phyloP scores from a whole-genome alignment of 2,113 vertebrate genomes.

The Lamprologus ornatipinnis region DNA sequence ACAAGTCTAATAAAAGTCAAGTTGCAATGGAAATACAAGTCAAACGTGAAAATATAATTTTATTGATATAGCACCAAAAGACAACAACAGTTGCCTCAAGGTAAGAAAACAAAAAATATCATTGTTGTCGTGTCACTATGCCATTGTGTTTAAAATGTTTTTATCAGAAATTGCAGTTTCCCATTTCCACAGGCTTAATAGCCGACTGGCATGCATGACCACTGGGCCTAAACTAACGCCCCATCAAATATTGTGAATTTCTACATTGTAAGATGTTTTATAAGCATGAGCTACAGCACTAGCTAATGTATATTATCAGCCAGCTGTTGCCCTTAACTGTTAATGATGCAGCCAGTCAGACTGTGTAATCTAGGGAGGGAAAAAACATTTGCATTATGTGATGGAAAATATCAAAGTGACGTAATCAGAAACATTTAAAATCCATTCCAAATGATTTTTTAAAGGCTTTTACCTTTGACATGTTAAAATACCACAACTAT shows the following conservation, averaged over 20 bases:
- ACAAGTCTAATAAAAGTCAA: background rate
- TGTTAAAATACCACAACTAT: background rate
- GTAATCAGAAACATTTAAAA: background rate
- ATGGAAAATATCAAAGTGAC: background rate
- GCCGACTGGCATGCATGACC: background rate
- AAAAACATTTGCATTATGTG: background rate
- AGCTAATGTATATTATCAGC: background rate
- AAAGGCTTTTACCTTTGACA: background rate
- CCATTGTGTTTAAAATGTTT: background rate
- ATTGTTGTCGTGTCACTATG: background rate
- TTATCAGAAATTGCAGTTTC: background rate
- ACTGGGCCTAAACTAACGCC: background rate
- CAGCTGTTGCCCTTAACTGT: background rate
- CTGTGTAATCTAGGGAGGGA: background rate
- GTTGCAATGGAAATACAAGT: background rate
- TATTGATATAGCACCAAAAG: background rate
- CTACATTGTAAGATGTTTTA: background rate
- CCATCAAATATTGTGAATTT: background rate
- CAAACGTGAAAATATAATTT: background rate
- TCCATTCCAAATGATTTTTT: background rate
- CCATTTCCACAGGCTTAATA: background rate
- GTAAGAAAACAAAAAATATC: background rate
- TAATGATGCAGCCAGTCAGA: background rate
- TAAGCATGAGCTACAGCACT: background rate
- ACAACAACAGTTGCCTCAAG: background rate